Evolutionary conservation across 1,140 invertebrate species (phyloP).

Genomic region (Zelostemma sp.): DNA sequence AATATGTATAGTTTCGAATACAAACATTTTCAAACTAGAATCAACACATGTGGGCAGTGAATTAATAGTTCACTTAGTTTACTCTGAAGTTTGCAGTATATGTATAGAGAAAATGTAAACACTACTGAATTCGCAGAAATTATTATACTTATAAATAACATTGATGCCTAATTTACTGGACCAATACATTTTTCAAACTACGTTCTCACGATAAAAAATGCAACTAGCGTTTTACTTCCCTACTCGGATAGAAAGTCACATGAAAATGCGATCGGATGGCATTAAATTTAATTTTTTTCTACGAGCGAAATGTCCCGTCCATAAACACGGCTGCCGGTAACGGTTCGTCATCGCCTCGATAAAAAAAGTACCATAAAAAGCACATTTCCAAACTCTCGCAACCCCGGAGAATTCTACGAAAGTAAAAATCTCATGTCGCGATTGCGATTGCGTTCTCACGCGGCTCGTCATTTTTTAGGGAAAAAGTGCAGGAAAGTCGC

Average conservation of each 20-base stretch:
- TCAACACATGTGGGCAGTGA: background rate
- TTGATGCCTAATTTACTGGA: too few species aligned
- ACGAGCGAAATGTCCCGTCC: background rate
- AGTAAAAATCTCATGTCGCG: conserved; percentile 34
- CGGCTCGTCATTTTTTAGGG: conserved; percentile 41
- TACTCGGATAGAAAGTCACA: background rate
- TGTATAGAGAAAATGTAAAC: too few species aligned
- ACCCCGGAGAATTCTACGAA: conserved; percentile 30
- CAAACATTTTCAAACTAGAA: too few species aligned
- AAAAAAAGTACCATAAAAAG: conserved; percentile 28
- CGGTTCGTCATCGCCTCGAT: conserved; percentile 1
- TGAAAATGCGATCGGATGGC: background rate
- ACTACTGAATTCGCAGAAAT: too few species aligned
- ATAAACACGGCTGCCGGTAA: background rate
- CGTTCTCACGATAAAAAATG: too few species aligned
- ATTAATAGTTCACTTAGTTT: background rate
- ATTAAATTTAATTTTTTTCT: background rate
- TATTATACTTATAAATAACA: too few species aligned
- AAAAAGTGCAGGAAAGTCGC: conserved; percentile 50
- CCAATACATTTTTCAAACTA: too few species aligned
- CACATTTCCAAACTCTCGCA: conserved; percentile 8
- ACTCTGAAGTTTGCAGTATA: background rate
- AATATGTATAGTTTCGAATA: too few species aligned
- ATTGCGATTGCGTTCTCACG: conserved; percentile 42
- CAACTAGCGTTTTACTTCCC: too few species aligned